These are phyloP conservation scores for Diadema setosum DNA, from an alignment of 35 echinoderm and acorn worm genomes.

Conservation along the genomic window DNA sequence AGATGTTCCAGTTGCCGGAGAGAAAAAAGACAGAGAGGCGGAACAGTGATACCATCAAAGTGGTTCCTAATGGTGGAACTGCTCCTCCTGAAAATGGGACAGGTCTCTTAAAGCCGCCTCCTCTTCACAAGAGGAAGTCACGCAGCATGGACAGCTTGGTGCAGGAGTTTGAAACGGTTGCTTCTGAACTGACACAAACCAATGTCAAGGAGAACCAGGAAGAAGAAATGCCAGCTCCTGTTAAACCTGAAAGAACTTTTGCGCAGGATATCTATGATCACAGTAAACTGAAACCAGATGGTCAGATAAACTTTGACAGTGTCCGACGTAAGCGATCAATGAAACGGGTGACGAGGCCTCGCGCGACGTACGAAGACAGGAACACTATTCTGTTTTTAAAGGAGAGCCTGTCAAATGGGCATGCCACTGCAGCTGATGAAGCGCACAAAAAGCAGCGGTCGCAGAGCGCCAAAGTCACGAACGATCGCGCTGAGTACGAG, in stretches of 20 bases:
- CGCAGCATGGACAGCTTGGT: conserved; percentile 19
- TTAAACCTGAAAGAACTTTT: neutral
- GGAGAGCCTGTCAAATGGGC: neutral
- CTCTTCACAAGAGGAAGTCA: neutral
- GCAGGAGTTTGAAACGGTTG: neutral
- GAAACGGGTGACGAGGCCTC: neutral
- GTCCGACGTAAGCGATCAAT: neutral
- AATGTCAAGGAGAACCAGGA: neutral
- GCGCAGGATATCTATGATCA: neutral
- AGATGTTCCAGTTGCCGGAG: neutral
- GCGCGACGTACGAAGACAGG: neutral
- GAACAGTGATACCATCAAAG: neutral
- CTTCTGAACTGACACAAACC: neutral
- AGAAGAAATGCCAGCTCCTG: neutral
- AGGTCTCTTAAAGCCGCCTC: neutral
- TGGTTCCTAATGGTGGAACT: neutral
- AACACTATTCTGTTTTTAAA: neutral
- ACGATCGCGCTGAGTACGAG: no score
- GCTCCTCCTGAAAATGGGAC: neutral
- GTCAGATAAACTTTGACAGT: neutral
- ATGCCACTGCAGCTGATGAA: neutral
- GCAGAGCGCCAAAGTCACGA: no score
- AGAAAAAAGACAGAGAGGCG: no score
- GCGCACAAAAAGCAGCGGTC: no score
- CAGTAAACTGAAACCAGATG: neutral